Percentiles rank a stretch among this genome's conserved stretches.
Conservation (phyloP, 2,113 vertebrate genomes). For the Ictalurus punctatus region DNA sequence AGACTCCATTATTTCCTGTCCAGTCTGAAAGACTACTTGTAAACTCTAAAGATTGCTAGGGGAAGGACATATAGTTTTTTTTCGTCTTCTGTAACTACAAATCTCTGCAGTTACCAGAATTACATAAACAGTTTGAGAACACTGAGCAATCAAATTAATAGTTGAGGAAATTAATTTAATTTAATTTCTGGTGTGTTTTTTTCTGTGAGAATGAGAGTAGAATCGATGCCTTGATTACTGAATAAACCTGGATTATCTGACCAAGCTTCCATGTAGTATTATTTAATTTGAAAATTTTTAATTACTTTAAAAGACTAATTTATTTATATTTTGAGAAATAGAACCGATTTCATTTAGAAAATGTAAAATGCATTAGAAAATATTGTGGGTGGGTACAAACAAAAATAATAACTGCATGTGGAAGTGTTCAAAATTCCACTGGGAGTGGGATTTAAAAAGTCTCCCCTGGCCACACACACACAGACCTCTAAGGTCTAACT, state of each 20-base stretch:
- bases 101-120: not conserved
- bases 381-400: too few species aligned
- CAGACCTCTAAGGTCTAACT: too few species aligned
- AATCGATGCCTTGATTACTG: constrained; percentile 20
- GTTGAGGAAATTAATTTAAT: not conserved
- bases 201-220: not conserved
- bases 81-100: not conserved
- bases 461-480: too few species aligned
- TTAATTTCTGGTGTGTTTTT: not conserved
- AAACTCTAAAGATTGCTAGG: not conserved
- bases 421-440: too few species aligned
- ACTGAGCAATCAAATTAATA: not conserved
- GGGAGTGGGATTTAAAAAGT: too few species aligned
- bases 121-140: not conserved
- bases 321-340: not conserved
- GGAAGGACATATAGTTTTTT: not conserved
- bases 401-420: too few species aligned
- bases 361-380: too few species aligned
- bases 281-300: not conserved
- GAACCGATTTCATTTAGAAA: not conserved
- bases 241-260: constrained; percentile 45
- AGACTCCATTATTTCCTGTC: not conserved
- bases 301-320: not conserved
- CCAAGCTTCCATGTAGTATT: not conserved
- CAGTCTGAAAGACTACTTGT: not conserved